Conservation (phyloP, 2,797 vertebrate species). For the Falco rusticolus region DNA sequence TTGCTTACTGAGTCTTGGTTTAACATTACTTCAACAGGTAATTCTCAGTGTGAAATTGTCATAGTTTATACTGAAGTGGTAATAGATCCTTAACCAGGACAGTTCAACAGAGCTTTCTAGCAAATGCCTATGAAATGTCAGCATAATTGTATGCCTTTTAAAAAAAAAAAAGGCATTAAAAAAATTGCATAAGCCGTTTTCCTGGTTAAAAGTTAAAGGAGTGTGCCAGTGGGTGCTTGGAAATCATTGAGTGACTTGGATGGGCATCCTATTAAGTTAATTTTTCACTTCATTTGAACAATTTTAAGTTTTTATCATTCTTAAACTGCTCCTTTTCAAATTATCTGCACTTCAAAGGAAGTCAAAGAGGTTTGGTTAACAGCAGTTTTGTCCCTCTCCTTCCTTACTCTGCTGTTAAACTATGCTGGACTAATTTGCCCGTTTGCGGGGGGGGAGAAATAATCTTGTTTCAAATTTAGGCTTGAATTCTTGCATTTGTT, state of each 20-base stretch:
- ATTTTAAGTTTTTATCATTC: background rate
- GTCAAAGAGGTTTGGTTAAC: background rate
- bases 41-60: background rate
- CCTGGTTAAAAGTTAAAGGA: background rate
- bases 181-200: background rate
- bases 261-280: background rate
- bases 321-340: slow-evolving; percentile 12
- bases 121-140: background rate
- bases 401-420: background rate
- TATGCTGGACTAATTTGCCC: background rate
- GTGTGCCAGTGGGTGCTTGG: background rate
- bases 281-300: slow-evolving; percentile 29
- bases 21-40: background rate
- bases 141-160: background rate
- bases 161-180: background rate
- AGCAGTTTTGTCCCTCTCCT: background rate
- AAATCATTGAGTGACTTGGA: background rate
- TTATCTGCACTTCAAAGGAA: background rate
- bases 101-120: background rate
- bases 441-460: background rate
- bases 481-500: background rate
- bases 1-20: background rate
- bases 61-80: background rate
- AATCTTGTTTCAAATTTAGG: background rate
- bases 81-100: background rate